Evolutionary conservation across 1,140 invertebrate species (phyloP).

Genomic region (Orussus abietinus): DNA sequence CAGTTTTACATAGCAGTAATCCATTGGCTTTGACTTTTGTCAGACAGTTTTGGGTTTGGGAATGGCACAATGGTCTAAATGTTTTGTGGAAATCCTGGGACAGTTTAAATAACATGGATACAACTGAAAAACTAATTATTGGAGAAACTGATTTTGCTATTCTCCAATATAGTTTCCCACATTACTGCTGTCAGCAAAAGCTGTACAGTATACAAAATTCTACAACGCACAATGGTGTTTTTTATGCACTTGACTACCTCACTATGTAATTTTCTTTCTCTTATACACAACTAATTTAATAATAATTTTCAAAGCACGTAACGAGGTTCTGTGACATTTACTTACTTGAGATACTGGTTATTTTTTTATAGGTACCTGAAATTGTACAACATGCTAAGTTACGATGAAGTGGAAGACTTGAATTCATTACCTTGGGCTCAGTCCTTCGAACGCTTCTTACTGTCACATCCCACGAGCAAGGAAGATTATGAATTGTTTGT

Average conservation of each 20-base stretch:
- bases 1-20: conserved; percentile 31
- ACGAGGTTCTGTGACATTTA: conserved; percentile 1
- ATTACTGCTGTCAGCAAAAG: conserved; percentile 51
- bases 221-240: conserved; percentile 56
- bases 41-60: conserved; percentile 43
- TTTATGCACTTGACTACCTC: conserved; percentile 52
- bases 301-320: conserved; percentile 4
- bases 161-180: conserved; percentile 50
- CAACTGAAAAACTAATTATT: conserved; percentile 42
- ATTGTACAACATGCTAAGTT: conserved; percentile 29
- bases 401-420: conserved; percentile 39
- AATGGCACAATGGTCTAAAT: conserved; percentile 48
- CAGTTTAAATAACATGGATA: conserved; percentile 22
- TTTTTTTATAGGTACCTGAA: conserved; percentile 33
- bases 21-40: conserved; percentile 28
- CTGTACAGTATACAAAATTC: conserved; percentile 61
- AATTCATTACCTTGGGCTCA: conserved; percentile 58
- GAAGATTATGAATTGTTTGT: conserved; percentile 59
- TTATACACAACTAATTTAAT: too few species aligned
- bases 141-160: conserved; percentile 46
- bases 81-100: conserved; percentile 32
- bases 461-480: conserved; percentile 56
- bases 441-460: conserved; percentile 57
- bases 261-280: too few species aligned
- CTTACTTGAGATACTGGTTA: not conserved